Evolutionary conservation across 2,888 invertebrate genomes (phyloP).

Genomic region (Chrysolina haemoptera): DNA sequence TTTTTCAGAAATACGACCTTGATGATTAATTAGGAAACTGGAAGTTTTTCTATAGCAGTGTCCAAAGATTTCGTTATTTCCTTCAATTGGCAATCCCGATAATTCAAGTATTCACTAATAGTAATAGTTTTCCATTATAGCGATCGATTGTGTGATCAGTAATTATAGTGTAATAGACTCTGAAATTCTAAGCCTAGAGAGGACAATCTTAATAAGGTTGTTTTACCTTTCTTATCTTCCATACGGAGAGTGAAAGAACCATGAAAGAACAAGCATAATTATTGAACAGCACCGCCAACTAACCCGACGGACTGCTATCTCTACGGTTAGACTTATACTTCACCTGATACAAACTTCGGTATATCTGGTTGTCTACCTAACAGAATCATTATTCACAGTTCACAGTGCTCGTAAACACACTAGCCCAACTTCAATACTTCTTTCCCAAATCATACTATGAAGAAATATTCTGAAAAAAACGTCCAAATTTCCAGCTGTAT

Average conservation of each 20-base stretch:
- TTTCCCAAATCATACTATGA: no score
- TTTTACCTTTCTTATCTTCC: background rate
- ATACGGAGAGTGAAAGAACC: background rate
- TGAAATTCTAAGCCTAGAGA: background rate
- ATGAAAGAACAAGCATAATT: background rate
- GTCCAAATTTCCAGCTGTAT: no score
- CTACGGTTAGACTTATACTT: background rate
- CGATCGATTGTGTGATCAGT: background rate
- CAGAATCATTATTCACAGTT: background rate
- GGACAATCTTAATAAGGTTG: background rate
- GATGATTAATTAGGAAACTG: no score
- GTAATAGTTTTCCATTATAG: background rate
- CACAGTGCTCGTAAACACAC: no score
- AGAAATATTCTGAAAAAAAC: no score
- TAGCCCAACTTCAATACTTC: no score
- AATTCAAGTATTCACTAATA: no score
- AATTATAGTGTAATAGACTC: background rate
- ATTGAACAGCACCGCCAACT: background rate
- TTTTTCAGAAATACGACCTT: no score
- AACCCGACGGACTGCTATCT: background rate
- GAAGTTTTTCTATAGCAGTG: no score
- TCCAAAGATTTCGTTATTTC: no score
- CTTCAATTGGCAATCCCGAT: no score
- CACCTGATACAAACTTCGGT: background rate
- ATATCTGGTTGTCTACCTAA: conserved; percentile 5